Evolutionary conservation across 92 coral and sea anemone species (phyloP).

Genomic region (Montipora capitata): DNA sequence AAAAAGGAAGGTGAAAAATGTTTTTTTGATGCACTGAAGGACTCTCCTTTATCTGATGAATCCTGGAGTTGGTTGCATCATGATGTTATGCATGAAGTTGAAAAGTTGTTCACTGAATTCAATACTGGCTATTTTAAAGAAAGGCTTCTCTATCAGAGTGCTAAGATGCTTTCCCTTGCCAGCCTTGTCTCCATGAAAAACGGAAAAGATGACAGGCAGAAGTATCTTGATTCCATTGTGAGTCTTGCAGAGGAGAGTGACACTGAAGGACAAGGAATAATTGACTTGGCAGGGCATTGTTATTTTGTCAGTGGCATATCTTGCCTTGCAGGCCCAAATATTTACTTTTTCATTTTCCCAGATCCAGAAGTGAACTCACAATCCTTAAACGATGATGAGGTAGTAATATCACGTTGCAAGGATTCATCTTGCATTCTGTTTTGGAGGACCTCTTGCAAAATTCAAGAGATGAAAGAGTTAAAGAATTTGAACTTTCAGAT

Average conservation of each 20-base stretch:
- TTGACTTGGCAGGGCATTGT: background rate
- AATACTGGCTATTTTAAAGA: background rate
- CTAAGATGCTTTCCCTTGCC: background rate
- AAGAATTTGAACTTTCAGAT: background rate
- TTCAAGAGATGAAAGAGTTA: slow-evolving; percentile 1
- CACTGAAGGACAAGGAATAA: background rate
- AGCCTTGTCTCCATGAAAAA: background rate
- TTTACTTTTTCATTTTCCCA: background rate
- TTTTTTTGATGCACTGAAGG: background rate
- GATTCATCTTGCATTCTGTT: background rate
- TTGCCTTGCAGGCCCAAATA: background rate
- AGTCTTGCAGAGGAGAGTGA: background rate
- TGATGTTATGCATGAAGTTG: background rate
- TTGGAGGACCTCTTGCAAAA: background rate
- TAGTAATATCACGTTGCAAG: background rate
- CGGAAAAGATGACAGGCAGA: background rate
- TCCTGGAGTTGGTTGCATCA: background rate
- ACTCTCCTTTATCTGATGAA: background rate
- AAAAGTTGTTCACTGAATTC: background rate
- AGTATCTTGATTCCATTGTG: background rate
- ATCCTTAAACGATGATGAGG: background rate
- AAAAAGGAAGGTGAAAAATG: background rate
- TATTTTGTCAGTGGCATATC: background rate
- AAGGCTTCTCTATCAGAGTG: background rate
- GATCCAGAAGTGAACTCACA: background rate